Evolutionary conservation across 2,797 vertebrate species (phyloP), one percentile per base, ranked within the genome.

Genomic region (Phoxinus dragarum): DNA sequence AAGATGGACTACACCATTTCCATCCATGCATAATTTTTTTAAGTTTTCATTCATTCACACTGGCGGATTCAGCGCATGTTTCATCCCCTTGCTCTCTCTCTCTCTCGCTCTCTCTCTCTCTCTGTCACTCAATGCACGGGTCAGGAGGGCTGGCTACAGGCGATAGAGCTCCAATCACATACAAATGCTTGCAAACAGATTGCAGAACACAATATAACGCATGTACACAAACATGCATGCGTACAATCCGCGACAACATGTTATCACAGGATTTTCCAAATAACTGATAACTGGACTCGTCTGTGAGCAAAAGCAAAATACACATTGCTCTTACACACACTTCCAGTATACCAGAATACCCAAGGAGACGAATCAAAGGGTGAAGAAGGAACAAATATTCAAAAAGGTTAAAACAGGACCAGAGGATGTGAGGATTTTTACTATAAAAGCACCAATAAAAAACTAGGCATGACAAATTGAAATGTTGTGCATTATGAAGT

Each of bases 341-440:
- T 68, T 56, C 74, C 4, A 54, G 44, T 42, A 42, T 10, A 47
- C 38, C 80, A 72, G 19, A 82, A 82, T 7, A 74, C 40, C n/a
- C 42, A 75, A 76, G 23, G 67, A 44, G 27, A 66, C 49, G 40
- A 52, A 40, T 3, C 40, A 52, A 80, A 81, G 91, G 84, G 93
- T 0, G 27, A 82, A 66, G 21, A 68, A 54, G 64, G 49, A 56
- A 68, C 73, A 52, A 42, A 67, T 0, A 61, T 27, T 38, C 27
- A 84, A 67, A 81, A 40, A 27, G 19, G 8, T 52, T 67, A 52
- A 34, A 12, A 82, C 27, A 44, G 19, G 69, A 84, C n/a, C 16
- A 40, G 47, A 69, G 38, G 68, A 82, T n/a, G 27, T 34, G 19
- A 83, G 38, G 7, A 19, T 71, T 42, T 56, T 40, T 56, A 34